Evolutionary conservation across 2,797 vertebrate species (phyloP), one percentile per base, ranked within the genome.

Genomic region (Hoplostethus atlanticus): DNA sequence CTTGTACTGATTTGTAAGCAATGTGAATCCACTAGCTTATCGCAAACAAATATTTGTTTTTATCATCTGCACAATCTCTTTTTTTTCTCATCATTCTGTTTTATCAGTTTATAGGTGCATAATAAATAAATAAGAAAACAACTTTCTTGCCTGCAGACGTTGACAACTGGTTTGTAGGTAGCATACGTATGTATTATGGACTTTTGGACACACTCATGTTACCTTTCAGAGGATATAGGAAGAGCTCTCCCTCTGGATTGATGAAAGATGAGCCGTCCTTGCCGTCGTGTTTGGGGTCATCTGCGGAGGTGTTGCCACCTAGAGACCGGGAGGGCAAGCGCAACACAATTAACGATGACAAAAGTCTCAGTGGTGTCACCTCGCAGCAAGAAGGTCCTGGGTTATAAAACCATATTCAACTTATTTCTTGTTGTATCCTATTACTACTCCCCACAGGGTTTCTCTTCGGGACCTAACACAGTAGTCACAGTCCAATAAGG

Each of bases 231-330:
- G 98, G 95, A 1, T 94, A 95, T 66, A 97, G 91, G 87, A 96
- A 99, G 72, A 94, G 91, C 65, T 95, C 93, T 68, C 97, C 98
- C 31, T 96, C 90, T 4, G 95, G 96, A 68, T 95, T 95, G 79
- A 98, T 94, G 88, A 97, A 98, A 71, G 98, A 99, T 3, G 97
- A 96, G 73, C 98, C 98, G 34, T 99, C 97, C 69, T 97, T 95
- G 46, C 98, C 98, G 54, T 99, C 97, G 56, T 95, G 92, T 89
- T 93, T 96, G 10, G 96, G 95, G 87, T 96, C 95, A 66, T 95
- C 90, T 38, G 87, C 56, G 8, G 96, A 96, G 4, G 97, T 96
- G 58, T 95, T 97, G 61, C 98, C 98, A 52, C 98, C 98, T 99
- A 87, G 0, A 53, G 83, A 68, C 52, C 64, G 21, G 21, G 21